Percentiles rank a stretch among this genome's conserved stretches.
Evolutionary conservation across 2,888 invertebrate genomes (phyloP).

Genomic region (Drosophila formosana): DNA sequence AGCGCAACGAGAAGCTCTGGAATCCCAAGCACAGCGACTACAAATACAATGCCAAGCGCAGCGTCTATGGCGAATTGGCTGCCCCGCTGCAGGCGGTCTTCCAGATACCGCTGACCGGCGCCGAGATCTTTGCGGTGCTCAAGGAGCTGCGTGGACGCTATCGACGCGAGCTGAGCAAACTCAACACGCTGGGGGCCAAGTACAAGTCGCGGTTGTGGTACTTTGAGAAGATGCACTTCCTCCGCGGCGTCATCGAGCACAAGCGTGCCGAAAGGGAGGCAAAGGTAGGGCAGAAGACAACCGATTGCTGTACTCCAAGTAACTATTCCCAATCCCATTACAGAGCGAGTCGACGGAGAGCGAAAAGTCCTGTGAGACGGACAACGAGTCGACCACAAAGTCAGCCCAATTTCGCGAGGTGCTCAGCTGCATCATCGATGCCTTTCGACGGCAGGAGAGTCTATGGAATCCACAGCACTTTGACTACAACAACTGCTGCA

Average conservation of each 20-base stretch:
- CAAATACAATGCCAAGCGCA: constrained; percentile 78
- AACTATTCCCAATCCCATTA: not conserved
- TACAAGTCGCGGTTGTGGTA: constrained; percentile 77
- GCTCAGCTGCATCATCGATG: constrained; percentile 69
- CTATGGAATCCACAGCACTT: constrained; percentile 78
- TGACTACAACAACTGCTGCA: constrained; percentile 64
- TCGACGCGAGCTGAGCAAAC: constrained; percentile 73
- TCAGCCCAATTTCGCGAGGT: constrained; percentile 69
- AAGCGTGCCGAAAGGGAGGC: constrained; percentile 71
- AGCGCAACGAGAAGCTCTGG: constrained; percentile 77
- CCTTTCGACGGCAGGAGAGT: constrained; percentile 66
- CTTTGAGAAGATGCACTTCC: constrained; percentile 78
- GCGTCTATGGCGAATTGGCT: constrained; percentile 70
- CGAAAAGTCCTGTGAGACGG: constrained; percentile 69
- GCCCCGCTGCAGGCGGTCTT: constrained; percentile 65
- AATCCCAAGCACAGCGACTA: constrained; percentile 80
- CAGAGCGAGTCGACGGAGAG: constrained; percentile 57
- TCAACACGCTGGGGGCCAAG: constrained; percentile 64
- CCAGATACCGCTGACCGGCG: constrained; percentile 68
- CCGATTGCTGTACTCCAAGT: not conserved
- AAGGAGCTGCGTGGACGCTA: constrained; percentile 75
- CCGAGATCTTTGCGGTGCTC: constrained; percentile 75
- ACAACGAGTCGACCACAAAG: constrained; percentile 63
- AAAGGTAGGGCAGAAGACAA: constrained; percentile 53
- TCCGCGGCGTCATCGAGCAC: constrained; percentile 70